Conservation (phyloP, 2,797 vertebrate genomes). For the Xenopus petersii region DNA sequence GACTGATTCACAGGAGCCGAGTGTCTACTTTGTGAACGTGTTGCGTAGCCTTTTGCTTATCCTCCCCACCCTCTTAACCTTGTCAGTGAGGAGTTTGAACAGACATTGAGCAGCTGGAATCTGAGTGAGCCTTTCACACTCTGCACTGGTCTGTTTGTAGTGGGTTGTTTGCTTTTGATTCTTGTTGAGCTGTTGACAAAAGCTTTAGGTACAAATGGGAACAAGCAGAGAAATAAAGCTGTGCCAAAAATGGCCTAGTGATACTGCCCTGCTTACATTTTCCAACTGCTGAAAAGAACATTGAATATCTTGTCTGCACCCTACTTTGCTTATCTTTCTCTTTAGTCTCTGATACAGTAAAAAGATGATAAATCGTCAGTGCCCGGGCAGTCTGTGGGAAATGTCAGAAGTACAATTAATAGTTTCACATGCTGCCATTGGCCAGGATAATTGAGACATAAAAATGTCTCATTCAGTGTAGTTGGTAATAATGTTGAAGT, state of each 20-base stretch:
- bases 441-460: slow-evolving; percentile 37
- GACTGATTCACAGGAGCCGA: no score
- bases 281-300: slow-evolving; percentile 39
- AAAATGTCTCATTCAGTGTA: slow-evolving; percentile 11
- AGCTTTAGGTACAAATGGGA: slow-evolving; percentile 85
- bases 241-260: slow-evolving; percentile 71
- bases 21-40: slow-evolving; percentile 27
- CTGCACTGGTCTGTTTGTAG: slow-evolving; percentile 72
- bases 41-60: slow-evolving; percentile 43
- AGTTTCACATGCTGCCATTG: slow-evolving; percentile 25
- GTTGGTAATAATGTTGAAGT: slow-evolving; percentile 1
- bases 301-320: slow-evolving; percentile 32
- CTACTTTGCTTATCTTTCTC: slow-evolving; percentile 27
- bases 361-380: slow-evolving; percentile 20
- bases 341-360: neutral
- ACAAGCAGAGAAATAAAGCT: slow-evolving; percentile 76
- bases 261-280: slow-evolving; percentile 51
- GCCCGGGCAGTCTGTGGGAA: slow-evolving; percentile 26
- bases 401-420: slow-evolving; percentile 37
- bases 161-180: slow-evolving; percentile 78
- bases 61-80: slow-evolving; percentile 44
- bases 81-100: slow-evolving; percentile 66
- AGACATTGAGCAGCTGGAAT: slow-evolving; percentile 74
- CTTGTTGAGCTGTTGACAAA: slow-evolving; percentile 84
- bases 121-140: slow-evolving; percentile 76